Conservation (phyloP, 1,140 invertebrate genomes). For the Heliconius melpomene region DNA sequence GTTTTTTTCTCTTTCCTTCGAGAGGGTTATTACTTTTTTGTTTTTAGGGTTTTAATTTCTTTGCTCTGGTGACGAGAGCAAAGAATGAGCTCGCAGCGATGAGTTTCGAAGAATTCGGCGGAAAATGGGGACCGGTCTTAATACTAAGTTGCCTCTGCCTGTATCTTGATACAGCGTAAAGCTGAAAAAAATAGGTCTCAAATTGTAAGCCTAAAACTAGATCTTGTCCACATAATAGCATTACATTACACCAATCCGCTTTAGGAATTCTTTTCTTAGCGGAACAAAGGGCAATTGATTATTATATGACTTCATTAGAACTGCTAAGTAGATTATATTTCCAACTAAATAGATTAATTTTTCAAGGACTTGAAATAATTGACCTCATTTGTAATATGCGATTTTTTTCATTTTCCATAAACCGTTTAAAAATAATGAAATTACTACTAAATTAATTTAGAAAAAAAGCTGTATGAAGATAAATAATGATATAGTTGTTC, state of each 20-base stretch:
- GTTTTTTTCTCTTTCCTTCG: too few relatives aligned
- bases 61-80: too few relatives aligned
- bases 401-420: too few relatives aligned
- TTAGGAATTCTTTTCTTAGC: slow-evolving; percentile 23
- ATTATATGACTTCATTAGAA: slow-evolving; percentile 22
- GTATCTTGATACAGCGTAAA: too few relatives aligned
- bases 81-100: too few relatives aligned
- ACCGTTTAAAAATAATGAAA: not conserved
- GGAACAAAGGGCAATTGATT: slow-evolving; percentile 18
- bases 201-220: not conserved
- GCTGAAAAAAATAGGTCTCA: not conserved
- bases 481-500: too few relatives aligned
- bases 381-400: too few relatives aligned
- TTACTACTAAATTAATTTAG: not conserved
- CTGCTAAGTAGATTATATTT: slow-evolving; percentile 13
- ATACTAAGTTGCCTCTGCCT: not conserved
- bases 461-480: too few relatives aligned
- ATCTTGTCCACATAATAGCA: not conserved
- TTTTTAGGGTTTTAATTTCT: too few relatives aligned
- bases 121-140: not conserved
- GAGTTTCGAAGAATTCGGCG: too few relatives aligned
- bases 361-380: slow-evolving; percentile 12
- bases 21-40: too few relatives aligned
- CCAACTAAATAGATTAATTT: slow-evolving; percentile 20
- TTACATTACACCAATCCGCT: slow-evolving; percentile 21